Conservation (phyloP, 1,140 invertebrate genomes). For the Aphelinus certus region DNA sequence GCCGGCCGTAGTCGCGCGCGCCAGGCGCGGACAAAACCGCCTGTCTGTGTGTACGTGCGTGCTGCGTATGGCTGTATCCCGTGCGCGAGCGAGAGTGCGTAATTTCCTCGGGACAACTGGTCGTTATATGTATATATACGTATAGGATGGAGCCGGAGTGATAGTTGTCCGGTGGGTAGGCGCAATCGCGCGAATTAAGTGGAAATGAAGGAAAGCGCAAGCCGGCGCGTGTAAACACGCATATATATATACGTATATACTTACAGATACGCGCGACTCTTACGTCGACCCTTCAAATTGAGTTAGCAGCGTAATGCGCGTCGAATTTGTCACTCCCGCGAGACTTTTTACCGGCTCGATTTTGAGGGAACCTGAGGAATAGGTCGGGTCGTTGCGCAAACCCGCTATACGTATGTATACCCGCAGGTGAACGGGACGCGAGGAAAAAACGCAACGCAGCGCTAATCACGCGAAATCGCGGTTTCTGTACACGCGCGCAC, state of each 20-base stretch:
- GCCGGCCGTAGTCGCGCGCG: too few relatives aligned
- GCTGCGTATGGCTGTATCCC: neutral
- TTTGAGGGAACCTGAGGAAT: constrained; percentile 22
- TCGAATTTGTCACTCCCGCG: neutral
- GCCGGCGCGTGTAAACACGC: neutral
- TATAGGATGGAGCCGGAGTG: constrained; percentile 27
- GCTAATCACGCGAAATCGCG: too few relatives aligned
- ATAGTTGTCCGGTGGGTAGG: constrained; percentile 42
- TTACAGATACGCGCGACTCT: too few relatives aligned
- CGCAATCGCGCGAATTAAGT: constrained; percentile 37
- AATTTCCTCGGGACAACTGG: too few relatives aligned
- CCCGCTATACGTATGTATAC: constrained; percentile 6
- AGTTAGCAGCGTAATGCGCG: constrained; percentile 10
- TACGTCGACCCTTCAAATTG: too few relatives aligned
- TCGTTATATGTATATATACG: too few relatives aligned
- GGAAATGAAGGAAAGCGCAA: constrained; percentile 38
- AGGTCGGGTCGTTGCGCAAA: constrained; percentile 5
- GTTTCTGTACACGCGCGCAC: too few relatives aligned
- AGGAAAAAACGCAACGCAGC: too few relatives aligned
- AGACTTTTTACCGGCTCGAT: constrained; percentile 15
- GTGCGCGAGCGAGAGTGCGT: too few relatives aligned
- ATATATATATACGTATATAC: neutral
- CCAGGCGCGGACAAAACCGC: constrained; percentile 23
- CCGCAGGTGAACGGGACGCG: too few relatives aligned
- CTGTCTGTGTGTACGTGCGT: constrained; percentile 1